phyloP scores from a whole-genome alignment of 2,113 vertebrate species.

The Glareola pratincola region DNA sequence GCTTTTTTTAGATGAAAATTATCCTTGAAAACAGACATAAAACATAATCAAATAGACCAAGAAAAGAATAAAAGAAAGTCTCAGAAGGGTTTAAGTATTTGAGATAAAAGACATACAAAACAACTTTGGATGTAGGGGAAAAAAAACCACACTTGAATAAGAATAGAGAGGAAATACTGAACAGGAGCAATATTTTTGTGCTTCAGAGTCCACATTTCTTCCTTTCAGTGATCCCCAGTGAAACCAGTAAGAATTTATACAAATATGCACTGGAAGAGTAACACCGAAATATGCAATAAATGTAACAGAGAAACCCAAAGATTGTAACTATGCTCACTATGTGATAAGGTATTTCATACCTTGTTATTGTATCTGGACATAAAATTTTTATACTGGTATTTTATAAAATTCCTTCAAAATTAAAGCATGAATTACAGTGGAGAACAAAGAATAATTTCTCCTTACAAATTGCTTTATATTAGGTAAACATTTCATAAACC shows the following conservation, averaged over 20 bases:
- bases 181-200: not conserved
- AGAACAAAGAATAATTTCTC: not conserved
- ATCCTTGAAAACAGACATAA: conserved; percentile 45
- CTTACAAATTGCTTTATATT: not conserved
- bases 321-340: not conserved
- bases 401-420: not conserved
- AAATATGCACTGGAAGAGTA: not conserved
- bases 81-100: conserved; percentile 36
- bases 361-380: not conserved
- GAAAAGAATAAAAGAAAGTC: conserved; percentile 32
- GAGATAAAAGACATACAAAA: conserved; percentile 19
- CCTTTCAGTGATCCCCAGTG: not conserved
- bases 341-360: not conserved
- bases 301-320: not conserved
- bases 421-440: not conserved
- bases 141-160: not conserved
- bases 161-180: not conserved
- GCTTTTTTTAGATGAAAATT: conserved; percentile 13
- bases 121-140: not conserved
- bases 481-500: not conserved
- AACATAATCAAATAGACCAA: conserved; percentile 49
- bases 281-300: not conserved
- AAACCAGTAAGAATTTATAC: not conserved
- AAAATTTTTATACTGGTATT: not conserved
- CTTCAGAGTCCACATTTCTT: not conserved